These are phyloP conservation scores for Octodon degus DNA, from an alignment of 2,113 vertebrate species.

Conservation along the genomic window DNA sequence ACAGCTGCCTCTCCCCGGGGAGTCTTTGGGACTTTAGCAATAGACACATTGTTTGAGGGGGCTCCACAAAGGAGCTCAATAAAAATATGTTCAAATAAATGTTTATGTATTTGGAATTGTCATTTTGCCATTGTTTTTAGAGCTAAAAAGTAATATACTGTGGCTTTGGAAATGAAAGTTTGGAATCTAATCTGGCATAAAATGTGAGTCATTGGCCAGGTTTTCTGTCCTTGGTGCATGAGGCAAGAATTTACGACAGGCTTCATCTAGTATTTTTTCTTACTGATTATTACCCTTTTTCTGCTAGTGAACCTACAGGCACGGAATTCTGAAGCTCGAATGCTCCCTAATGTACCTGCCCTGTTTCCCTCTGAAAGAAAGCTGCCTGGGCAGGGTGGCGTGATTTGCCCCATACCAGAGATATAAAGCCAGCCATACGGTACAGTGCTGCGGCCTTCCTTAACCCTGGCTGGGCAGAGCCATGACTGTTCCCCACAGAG, in stretches of 20 bases:
- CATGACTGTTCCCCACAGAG: background rate
- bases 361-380: background rate
- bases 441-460: background rate
- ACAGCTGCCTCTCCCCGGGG: background rate
- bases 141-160: background rate
- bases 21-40: background rate
- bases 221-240: background rate
- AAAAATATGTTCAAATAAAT: conserved; percentile 28
- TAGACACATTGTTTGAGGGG: background rate
- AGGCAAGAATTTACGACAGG: background rate
- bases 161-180: background rate
- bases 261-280: background rate
- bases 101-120: background rate
- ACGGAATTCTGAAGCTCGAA: background rate
- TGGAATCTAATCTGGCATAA: background rate
- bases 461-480: background rate
- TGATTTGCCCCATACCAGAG: background rate
- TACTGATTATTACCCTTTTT: background rate
- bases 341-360: background rate
- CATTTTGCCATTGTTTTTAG: background rate
- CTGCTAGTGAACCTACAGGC: background rate
- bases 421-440: background rate
- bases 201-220: background rate
- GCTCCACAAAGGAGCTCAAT: background rate
- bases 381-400: background rate